Evolutionary conservation across 2,113 vertebrate genomes (phyloP).

Genomic region (Larimichthys polyactis): DNA sequence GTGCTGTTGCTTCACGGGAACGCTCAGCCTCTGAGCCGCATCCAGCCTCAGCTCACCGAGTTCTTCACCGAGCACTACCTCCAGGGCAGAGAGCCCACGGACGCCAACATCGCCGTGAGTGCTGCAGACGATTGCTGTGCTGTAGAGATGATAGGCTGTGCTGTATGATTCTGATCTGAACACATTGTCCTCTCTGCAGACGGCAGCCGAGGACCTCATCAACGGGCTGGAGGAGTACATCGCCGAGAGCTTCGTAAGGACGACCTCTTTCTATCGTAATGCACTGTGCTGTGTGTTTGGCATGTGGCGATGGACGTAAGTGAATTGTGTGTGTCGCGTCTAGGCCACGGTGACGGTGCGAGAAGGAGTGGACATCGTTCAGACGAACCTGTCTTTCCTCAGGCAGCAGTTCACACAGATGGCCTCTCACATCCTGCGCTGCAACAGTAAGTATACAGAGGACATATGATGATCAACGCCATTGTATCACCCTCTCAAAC

Average conservation of each 20-base stretch:
- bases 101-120: constrained; percentile 83
- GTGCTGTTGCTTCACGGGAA: constrained; percentile 91
- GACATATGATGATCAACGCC: background rate
- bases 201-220: constrained; percentile 85
- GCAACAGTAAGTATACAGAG: constrained; percentile 70
- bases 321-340: constrained; percentile 14
- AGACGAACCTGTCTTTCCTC: constrained; percentile 89
- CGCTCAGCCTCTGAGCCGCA: constrained; percentile 88
- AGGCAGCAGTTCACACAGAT: constrained; percentile 88
- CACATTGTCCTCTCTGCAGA: constrained; percentile 54
- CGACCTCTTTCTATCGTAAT: background rate
- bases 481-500: background rate
- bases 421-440: constrained; percentile 88
- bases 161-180: background rate
- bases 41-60: constrained; percentile 86
- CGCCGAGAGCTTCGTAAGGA: constrained; percentile 89
- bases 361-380: constrained; percentile 89
- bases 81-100: constrained; percentile 85
- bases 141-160: too few species aligned
- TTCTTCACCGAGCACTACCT: constrained; percentile 90
- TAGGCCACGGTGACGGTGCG: constrained; percentile 87
- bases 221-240: constrained; percentile 88
- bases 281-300: background rate
- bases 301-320: background rate
- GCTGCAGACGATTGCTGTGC: background rate